Evolutionary conservation across 1,140 invertebrate genomes (phyloP).

Genomic region (Cyrtorhinus lividipennis): DNA sequence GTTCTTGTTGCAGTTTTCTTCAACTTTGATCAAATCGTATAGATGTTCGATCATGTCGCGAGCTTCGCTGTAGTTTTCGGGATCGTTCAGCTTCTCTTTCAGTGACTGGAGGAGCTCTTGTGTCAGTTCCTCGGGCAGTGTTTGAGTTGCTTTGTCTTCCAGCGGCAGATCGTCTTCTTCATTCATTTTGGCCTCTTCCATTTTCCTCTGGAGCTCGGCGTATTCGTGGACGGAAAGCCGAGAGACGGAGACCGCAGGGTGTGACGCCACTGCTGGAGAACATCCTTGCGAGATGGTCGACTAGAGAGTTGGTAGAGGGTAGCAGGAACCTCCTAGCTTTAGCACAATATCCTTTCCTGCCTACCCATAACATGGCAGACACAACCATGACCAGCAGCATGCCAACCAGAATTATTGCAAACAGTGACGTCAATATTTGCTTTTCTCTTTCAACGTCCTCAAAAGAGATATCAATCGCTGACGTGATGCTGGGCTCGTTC

Average conservation of each 20-base stretch:
- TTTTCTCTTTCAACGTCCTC: slow-evolving; percentile 29
- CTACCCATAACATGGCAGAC: slow-evolving; percentile 37
- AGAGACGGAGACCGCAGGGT: slow-evolving; percentile 41
- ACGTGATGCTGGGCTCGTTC: slow-evolving; percentile 17
- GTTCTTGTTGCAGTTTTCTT: slow-evolving; percentile 50
- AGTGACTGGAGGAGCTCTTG: slow-evolving; percentile 53
- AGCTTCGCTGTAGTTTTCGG: slow-evolving; percentile 54
- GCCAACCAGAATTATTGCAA: slow-evolving; percentile 34
- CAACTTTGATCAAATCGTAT: slow-evolving; percentile 60
- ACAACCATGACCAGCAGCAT: slow-evolving; percentile 36
- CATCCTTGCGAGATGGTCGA: slow-evolving; percentile 29
- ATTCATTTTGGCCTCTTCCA: slow-evolving; percentile 15
- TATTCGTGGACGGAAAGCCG: slow-evolving; percentile 46
- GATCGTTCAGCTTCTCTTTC: slow-evolving; percentile 50
- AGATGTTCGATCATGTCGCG: slow-evolving; percentile 61
- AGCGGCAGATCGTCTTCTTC: slow-evolving; percentile 27
- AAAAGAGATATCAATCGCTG: slow-evolving; percentile 15
- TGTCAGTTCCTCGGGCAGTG: slow-evolving; percentile 55
- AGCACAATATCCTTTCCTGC: slow-evolving; percentile 37
- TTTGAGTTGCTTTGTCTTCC: slow-evolving; percentile 53
- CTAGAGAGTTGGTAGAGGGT: slow-evolving; percentile 29
- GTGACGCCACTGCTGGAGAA: slow-evolving; percentile 30
- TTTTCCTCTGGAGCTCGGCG: slow-evolving; percentile 36
- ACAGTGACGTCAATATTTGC: slow-evolving; percentile 34
- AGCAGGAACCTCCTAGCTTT: slow-evolving; percentile 27